These are phyloP conservation scores for Apodemia hepburni DNA, from an alignment of 2,888 invertebrate genomes.

Conservation along the genomic window DNA sequence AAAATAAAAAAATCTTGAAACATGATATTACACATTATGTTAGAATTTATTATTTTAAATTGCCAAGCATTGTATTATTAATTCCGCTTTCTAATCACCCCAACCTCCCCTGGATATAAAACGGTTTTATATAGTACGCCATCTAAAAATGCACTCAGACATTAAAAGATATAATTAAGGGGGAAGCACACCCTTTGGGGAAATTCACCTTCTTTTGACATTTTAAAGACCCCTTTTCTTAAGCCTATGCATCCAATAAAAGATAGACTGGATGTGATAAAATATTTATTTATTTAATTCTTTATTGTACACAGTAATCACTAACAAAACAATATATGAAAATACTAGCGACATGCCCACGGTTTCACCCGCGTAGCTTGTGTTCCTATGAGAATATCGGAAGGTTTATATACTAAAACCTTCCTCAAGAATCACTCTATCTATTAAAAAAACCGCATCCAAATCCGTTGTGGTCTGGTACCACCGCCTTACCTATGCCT, in stretches of 20 bases:
- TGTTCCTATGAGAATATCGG: too few relatives aligned
- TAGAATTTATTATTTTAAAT: neutral
- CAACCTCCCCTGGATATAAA: constrained; percentile 31
- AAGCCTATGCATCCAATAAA: constrained; percentile 42
- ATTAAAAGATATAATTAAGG: constrained; percentile 79
- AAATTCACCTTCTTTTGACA: constrained; percentile 76
- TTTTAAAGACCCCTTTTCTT: constrained; percentile 74
- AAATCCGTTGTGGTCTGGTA: too few relatives aligned
- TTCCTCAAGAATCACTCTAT: too few relatives aligned
- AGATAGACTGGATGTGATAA: constrained; percentile 28
- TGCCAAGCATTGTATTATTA: constrained; percentile 38
- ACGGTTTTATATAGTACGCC: constrained; percentile 46
- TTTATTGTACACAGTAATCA: too few relatives aligned
- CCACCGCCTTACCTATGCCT: too few relatives aligned
- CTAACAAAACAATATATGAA: too few relatives aligned
- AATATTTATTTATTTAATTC: neutral
- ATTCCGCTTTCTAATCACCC: constrained; percentile 38
- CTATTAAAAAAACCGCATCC: too few relatives aligned
- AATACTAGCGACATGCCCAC: too few relatives aligned
- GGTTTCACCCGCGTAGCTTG: too few relatives aligned
- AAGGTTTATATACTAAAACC: too few relatives aligned
- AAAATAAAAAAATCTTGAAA: neutral
- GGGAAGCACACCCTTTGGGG: constrained; percentile 63
- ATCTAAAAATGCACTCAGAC: constrained; percentile 75
- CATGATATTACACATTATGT: neutral